phyloP scores from a whole-genome alignment of 2,888 invertebrate species.

The Idaea biselata region DNA sequence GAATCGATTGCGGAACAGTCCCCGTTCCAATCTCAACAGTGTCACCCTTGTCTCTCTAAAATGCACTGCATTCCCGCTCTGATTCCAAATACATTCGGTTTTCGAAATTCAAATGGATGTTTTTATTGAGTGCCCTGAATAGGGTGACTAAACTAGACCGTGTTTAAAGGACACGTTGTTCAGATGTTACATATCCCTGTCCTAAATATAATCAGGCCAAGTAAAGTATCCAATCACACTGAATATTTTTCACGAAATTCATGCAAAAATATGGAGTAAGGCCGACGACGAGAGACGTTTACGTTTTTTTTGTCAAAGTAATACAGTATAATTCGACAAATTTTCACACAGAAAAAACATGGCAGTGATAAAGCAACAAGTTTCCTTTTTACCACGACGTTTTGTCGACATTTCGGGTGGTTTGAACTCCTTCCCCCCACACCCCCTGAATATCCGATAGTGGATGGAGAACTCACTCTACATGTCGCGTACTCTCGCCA shows the following conservation, averaged over 20 bases:
- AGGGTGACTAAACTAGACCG: not conserved
- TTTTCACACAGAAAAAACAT: conserved; percentile 52
- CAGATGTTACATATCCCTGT: not conserved
- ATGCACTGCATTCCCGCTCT: conserved; percentile 30
- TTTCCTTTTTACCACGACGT: conserved; percentile 64
- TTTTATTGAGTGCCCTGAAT: not conserved
- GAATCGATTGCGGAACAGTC: conserved; percentile 58
- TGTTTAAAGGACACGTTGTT: not conserved
- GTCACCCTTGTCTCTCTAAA: conserved; percentile 40
- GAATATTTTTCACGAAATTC: not conserved
- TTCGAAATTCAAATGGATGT: not conserved
- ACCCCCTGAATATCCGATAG: conserved; percentile 11
- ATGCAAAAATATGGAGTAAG: not conserved
- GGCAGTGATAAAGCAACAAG: conserved; percentile 75
- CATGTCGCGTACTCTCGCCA: conserved; percentile 58
- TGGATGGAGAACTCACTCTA: conserved; percentile 28
- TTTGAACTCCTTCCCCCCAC: conserved; percentile 18
- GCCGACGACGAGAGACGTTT: not conserved
- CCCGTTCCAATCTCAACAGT: conserved; percentile 45
- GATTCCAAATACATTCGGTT: not conserved
- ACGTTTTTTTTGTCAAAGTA: not conserved
- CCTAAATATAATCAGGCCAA: not conserved
- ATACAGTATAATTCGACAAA: conserved; percentile 42
- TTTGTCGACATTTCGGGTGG: conserved; percentile 49
- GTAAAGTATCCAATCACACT: not conserved